phyloP scores from a whole-genome alignment of 2,888 invertebrate species.

The Meiosimyza decipiens region DNA sequence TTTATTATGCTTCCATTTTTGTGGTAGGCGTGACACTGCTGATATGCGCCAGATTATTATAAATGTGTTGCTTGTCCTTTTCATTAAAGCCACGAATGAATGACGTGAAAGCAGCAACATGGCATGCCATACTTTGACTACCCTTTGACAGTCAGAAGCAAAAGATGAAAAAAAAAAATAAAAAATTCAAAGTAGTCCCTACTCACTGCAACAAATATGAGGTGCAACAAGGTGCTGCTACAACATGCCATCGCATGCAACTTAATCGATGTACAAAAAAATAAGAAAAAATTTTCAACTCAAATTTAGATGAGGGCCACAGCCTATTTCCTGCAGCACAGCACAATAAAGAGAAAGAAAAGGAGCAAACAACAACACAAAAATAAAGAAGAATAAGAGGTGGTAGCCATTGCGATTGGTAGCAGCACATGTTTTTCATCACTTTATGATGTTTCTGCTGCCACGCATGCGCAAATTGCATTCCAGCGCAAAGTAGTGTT shows the following conservation, averaged over 20 bases:
- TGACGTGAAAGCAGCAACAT: slow-evolving; percentile 21
- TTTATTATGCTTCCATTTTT: neutral
- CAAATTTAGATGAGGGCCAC: slow-evolving; percentile 38
- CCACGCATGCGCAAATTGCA: no score
- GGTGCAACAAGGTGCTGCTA: slow-evolving; percentile 1
- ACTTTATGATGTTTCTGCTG: slow-evolving; percentile 37
- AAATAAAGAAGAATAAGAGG: neutral
- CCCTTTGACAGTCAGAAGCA: neutral
- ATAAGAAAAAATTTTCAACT: slow-evolving; percentile 25
- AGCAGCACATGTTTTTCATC: slow-evolving; percentile 39
- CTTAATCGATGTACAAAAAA: slow-evolving; percentile 42
- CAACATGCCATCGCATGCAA: slow-evolving; percentile 30
- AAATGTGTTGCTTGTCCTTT: slow-evolving; percentile 51
- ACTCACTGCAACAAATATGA: neutral
- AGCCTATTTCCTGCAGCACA: neutral
- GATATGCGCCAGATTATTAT: slow-evolving; percentile 56
- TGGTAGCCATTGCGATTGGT: neutral
- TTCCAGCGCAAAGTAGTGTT: no score
- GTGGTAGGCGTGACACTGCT: slow-evolving; percentile 51
- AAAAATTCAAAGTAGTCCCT: slow-evolving; percentile 35
- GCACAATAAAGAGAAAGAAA: neutral
- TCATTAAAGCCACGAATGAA: slow-evolving; percentile 38
- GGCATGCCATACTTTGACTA: slow-evolving; percentile 1
- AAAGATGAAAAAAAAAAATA: slow-evolving; percentile 23
- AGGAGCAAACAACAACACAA: neutral